phyloP scores from a whole-genome alignment of 1,140 invertebrate genomes.

The Drosophila nannoptera region DNA sequence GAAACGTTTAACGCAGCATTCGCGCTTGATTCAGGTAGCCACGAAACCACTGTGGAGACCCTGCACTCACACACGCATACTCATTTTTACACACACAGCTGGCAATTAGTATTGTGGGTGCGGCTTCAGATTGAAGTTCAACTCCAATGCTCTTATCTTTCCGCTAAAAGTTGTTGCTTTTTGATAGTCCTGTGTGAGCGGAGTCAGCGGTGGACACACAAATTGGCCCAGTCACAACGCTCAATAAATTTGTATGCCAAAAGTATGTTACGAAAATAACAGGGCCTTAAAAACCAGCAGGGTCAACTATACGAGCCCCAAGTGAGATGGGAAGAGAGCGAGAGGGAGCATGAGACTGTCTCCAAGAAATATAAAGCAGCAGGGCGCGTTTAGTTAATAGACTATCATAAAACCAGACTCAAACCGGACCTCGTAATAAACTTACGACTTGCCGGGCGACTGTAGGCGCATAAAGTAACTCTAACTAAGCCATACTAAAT shows the following conservation, averaged over 20 bases:
- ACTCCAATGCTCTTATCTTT: slow-evolving; percentile 49
- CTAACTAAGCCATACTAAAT: slow-evolving; percentile 12
- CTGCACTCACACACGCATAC: slow-evolving; percentile 14
- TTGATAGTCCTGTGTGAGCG: slow-evolving; percentile 12
- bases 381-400: slow-evolving; percentile 3
- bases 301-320: neutral
- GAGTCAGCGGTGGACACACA: neutral
- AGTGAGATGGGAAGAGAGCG: neutral
- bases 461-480: slow-evolving; percentile 21
- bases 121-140: slow-evolving; percentile 47
- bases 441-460: slow-evolving; percentile 11
- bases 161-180: slow-evolving; percentile 19
- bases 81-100: slow-evolving; percentile 26
- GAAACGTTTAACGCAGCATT: slow-evolving; percentile 56
- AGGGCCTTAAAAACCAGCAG: slow-evolving; percentile 1
- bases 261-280: slow-evolving; percentile 37
- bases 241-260: slow-evolving; percentile 37
- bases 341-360: too few relatives aligned
- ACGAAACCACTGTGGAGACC: neutral
- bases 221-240: slow-evolving; percentile 26
- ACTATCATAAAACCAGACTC: slow-evolving; percentile 23
- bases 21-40: slow-evolving; percentile 39
- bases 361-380: slow-evolving; percentile 35
- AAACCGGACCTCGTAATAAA: slow-evolving; percentile 23
- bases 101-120: slow-evolving; percentile 70